phyloP scores from a whole-genome alignment of 2,888 invertebrate genomes.

The Iphiclides podalirius region DNA sequence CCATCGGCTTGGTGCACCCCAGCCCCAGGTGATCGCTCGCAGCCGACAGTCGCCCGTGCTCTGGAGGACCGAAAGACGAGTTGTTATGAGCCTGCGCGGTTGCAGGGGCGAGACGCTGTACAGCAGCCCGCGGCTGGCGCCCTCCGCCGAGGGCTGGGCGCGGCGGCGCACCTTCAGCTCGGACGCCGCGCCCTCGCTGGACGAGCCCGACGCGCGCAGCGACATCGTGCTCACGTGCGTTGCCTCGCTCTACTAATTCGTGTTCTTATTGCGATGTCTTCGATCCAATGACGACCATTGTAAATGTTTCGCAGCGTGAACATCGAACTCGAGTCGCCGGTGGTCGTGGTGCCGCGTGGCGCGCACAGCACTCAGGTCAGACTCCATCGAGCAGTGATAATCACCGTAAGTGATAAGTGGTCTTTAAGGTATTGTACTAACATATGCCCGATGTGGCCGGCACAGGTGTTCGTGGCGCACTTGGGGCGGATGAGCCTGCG shows the following conservation, averaged over 20 bases:
- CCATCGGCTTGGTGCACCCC: conserved; percentile 91
- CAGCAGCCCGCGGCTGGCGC: conserved; percentile 76
- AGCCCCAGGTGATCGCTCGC: conserved; percentile 32
- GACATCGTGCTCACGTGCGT: conserved; percentile 59
- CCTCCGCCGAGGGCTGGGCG: conserved; percentile 64
- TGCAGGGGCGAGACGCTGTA: conserved; percentile 77
- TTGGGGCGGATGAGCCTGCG: conserved; percentile 90
- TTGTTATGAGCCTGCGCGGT: too few species aligned
- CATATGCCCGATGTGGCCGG: too few species aligned
- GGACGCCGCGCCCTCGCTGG: conserved; percentile 58
- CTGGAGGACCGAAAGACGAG: too few species aligned
- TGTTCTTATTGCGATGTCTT: too few species aligned
- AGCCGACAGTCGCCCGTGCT: not conserved
- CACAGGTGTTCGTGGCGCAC: conserved; percentile 90
- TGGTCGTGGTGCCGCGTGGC: conserved; percentile 91
- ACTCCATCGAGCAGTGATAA: too few species aligned
- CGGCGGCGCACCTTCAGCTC: conserved; percentile 63
- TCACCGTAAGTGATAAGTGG: too few species aligned
- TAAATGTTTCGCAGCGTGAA: conserved; percentile 83
- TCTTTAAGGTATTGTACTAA: too few species aligned
- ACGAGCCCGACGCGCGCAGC: conserved; percentile 59
- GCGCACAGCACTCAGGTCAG: conserved; percentile 83
- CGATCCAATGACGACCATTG: too few species aligned
- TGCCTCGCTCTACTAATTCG: too few species aligned
- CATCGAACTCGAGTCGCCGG: conserved; percentile 93